Evolutionary conservation across 2,888 invertebrate genomes (phyloP).

Genomic region (Allygus modestus): DNA sequence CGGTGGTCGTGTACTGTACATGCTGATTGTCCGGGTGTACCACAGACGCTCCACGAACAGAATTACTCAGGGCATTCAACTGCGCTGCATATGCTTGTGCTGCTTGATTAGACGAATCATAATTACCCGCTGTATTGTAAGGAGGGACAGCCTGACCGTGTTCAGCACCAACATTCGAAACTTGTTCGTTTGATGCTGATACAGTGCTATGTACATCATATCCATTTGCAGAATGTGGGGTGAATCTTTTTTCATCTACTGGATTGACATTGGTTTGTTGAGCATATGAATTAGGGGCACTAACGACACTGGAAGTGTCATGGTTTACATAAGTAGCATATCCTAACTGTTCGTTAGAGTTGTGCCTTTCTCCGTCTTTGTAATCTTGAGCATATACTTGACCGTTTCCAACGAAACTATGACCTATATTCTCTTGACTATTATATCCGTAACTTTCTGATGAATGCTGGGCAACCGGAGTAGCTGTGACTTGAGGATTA

Average conservation of each 20-base stretch:
- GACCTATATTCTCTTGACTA: not conserved
- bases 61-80: slow-evolving; percentile 42
- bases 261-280: not conserved
- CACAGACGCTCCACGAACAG: slow-evolving; percentile 13
- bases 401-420: not conserved
- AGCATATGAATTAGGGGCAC: not conserved
- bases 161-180: not conserved
- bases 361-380: not conserved
- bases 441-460: not conserved
- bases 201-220: not conserved
- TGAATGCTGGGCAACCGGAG: slow-evolving; percentile 2
- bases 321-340: slow-evolving; percentile 27
- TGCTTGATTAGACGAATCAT: not conserved
- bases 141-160: not conserved
- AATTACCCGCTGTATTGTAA: not conserved
- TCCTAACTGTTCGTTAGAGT: not conserved
- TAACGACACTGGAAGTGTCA: not conserved
- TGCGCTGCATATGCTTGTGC: slow-evolving; percentile 48
- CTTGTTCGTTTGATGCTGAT: not conserved
- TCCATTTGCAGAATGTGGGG: not conserved
- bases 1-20: slow-evolving; percentile 10
- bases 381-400: slow-evolving; percentile 3
- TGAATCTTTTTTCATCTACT: not conserved
- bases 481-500: not conserved
- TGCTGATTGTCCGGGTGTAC: slow-evolving; percentile 36